Base-by-base conservation (phyloP, 2,888 invertebrate species). In the Meliscaeva auricollis region DNA sequence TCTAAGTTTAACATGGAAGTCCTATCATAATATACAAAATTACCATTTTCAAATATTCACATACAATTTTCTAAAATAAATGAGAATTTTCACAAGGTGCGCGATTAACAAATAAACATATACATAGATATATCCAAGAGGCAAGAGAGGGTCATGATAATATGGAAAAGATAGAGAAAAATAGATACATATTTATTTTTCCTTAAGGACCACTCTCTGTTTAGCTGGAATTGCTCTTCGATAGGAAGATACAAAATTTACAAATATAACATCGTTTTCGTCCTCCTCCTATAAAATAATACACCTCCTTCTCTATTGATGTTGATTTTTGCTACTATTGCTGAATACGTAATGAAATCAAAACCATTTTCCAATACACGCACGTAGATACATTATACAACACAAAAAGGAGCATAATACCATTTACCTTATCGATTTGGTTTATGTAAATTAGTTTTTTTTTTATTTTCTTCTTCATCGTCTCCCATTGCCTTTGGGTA, bases 291-390 rank as follows among this genome's bases (percentile, higher is more conserved):
- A 8, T 20, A n/a, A n/a, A n/a, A n/a, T n/a, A n/a, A n/a, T n/a
- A n/a, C n/a, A n/a, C n/a, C n/a, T n/a, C 9, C 2, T 3, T 54
- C 15, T 15, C 32, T 70, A 73, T 70, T 76, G 72, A 85, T 85
- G 85, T 80, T 81, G 76, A 85, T 85, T 85, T 85, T 77, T 76
- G 85, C 85, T 85, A 76, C 85, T 85, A 69, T 85, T 77, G 76
- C 85, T 85, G 85, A 85, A 85, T 85, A 85, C 85, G 56, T 74
- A 85, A 85, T 85, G 85, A 81, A 85, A 85, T 85, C 85, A 80
- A 73, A 81, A 69, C 80, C 80, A 85, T 76, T 85, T 77, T 81
- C 85, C 76, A 85, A 85, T 85, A 85, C 85, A 85, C 85, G 72
- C 85, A 85, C 85, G 85, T 85, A 64, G 5, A 64, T 64, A 81